Evolutionary conservation across 2,797 vertebrate genomes (phyloP).

Genomic region (Allobates femoralis): DNA sequence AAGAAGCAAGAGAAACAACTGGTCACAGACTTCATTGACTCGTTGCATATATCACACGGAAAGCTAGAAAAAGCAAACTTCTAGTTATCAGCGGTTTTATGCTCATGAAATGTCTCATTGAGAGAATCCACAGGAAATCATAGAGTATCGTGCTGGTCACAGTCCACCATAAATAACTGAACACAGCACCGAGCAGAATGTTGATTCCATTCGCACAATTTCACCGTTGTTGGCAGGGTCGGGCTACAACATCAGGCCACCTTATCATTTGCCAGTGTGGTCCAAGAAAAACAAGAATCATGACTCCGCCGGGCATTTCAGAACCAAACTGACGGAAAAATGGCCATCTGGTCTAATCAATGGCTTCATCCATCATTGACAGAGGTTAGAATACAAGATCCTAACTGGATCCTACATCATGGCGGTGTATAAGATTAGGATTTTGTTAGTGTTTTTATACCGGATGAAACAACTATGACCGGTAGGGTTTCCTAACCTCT

Average conservation of each 20-base stretch:
- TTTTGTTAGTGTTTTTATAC: background rate
- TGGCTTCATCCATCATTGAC: conserved; percentile 12
- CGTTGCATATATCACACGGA: background rate
- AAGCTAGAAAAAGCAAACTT: background rate
- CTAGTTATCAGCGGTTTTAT: background rate
- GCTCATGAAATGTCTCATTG: background rate
- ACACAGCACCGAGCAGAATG: background rate
- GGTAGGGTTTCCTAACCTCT: background rate
- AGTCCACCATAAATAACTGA: background rate
- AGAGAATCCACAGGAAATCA: background rate
- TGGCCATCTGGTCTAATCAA: conserved; percentile 10
- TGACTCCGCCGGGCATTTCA: conserved; percentile 1
- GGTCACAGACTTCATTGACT: background rate
- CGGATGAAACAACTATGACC: background rate
- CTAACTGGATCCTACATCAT: background rate
- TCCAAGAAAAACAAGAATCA: conserved; percentile 16
- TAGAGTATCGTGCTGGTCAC: background rate
- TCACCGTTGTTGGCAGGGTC: background rate
- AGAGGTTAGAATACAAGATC: background rate
- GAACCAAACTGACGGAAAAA: background rate
- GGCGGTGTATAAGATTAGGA: background rate
- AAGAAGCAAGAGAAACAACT: too few relatives aligned
- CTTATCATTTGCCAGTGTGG: background rate
- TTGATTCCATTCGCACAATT: background rate
- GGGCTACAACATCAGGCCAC: background rate